These are phyloP conservation scores for Lacerta agilis DNA, from an alignment of 2,797 vertebrate genomes.

Conservation along the genomic window DNA sequence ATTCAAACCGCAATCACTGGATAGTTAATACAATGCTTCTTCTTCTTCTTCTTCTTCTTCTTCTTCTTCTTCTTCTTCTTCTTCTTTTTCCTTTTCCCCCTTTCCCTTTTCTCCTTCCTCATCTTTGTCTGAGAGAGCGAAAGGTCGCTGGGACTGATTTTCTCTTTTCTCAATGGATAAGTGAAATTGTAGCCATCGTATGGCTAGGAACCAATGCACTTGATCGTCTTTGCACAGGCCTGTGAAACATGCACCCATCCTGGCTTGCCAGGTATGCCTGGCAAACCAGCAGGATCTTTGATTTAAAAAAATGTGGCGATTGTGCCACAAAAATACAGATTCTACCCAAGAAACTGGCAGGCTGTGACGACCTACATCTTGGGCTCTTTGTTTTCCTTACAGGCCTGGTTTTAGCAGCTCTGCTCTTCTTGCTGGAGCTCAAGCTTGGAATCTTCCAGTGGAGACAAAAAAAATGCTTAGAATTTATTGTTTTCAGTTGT, in stretches of 20 bases:
- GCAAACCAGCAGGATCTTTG: background rate
- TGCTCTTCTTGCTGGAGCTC: slow-evolving; percentile 68
- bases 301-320: background rate
- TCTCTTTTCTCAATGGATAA: slow-evolving; percentile 71
- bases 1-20: slow-evolving; percentile 77
- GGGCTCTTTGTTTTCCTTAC: background rate
- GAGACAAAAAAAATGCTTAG: slow-evolving; percentile 70
- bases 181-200: slow-evolving; percentile 71
- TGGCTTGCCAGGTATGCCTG: background rate
- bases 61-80: slow-evolving; percentile 37
- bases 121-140: slow-evolving; percentile 63
- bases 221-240: slow-evolving; percentile 17
- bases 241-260: background rate
- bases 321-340: background rate
- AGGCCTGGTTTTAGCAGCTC: slow-evolving; percentile 59
- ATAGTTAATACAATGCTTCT: slow-evolving; percentile 68
- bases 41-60: slow-evolving; percentile 7
- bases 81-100: background rate
- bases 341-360: background rate
- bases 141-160: slow-evolving; percentile 57
- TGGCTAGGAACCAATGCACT: slow-evolving; percentile 75
- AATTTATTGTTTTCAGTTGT: slow-evolving; percentile 71
- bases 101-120: background rate
- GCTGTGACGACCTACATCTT: too few relatives aligned
- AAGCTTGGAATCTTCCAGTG: slow-evolving; percentile 72